Evolutionary conservation across 2,888 invertebrate species (phyloP), one percentile per base, ranked within the genome.

Genomic region (Eupithecia dodoneata): DNA sequence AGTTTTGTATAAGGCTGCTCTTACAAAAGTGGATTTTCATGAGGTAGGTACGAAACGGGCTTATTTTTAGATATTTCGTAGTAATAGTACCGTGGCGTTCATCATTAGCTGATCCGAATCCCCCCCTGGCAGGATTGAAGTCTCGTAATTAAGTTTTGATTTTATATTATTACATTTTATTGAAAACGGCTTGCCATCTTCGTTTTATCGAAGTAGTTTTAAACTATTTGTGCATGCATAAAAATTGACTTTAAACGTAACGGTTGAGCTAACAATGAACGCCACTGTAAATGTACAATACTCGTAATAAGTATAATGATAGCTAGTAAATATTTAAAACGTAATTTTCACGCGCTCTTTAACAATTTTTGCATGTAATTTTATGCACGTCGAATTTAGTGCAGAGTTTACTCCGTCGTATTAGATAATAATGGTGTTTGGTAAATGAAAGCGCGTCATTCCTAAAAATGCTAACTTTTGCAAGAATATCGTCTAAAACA

Each of bases 361-460:
- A n/a, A 69, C 83, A 85, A 78, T 81, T 82, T 84, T 84, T 81
- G 81, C 83, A 82, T 83, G 74, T 85, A 85, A 81, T 83, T 81
- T 73, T 81, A 84, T 84, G 77, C 80, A 80, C 77, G 18, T 76
- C 49, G 70, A 75, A 67, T 75, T 70, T 76, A 87, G 86, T 88
- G 87, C 88, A 87, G 87, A 85, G 86, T 87, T 86, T 87, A 84
- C 86, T 90, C 88, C 87, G 87, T 90, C 88, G 89, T 87, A 84
- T 81, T 81, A 85, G 82, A 83, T 82, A 82, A 80, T 75, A 59
- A 30, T 30, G 30, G 30, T 30, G 30, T 30, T 9, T 59, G 9
- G 74, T 80, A 76, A 73, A 73, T 55, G 66, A 77, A 78, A 74
- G 71, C 76, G 52, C 65, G 79, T 70, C 67, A 15, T 10, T 70